Evolutionary conservation across 2,888 invertebrate genomes (phyloP).

Genomic region (Drosophila merina): DNA sequence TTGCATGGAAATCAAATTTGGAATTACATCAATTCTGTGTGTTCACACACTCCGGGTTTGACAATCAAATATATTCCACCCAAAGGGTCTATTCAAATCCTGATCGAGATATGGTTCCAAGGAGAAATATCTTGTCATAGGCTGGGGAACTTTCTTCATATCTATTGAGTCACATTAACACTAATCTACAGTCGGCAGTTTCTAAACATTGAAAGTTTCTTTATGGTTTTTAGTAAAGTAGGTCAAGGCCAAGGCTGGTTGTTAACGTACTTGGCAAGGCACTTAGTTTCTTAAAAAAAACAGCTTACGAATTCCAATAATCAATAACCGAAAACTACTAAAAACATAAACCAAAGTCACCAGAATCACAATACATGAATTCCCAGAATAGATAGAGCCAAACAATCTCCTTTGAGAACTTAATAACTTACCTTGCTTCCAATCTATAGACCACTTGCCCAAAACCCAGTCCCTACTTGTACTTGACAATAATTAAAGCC

Average conservation of each 20-base stretch:
- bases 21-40: background rate
- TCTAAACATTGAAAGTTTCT: background rate
- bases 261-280: background rate
- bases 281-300: too few relatives aligned
- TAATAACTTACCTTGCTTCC: background rate
- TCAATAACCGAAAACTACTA: too few relatives aligned
- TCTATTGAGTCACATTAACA: background rate
- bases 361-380: background rate
- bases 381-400: too few relatives aligned
- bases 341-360: too few relatives aligned
- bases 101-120: background rate
- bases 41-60: background rate
- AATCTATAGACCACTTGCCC: background rate
- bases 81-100: background rate
- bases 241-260: background rate
- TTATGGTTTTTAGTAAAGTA: background rate
- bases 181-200: background rate
- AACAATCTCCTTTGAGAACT: background rate
- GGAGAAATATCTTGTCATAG: too few relatives aligned
- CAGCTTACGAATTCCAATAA: too few relatives aligned
- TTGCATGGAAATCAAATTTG: background rate
- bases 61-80: background rate
- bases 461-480: background rate
- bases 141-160: background rate
- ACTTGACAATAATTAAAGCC: conserved; percentile 35